Evolutionary conservation across 2,113 vertebrate genomes (phyloP).

Genomic region (Macquaria ambigua): DNA sequence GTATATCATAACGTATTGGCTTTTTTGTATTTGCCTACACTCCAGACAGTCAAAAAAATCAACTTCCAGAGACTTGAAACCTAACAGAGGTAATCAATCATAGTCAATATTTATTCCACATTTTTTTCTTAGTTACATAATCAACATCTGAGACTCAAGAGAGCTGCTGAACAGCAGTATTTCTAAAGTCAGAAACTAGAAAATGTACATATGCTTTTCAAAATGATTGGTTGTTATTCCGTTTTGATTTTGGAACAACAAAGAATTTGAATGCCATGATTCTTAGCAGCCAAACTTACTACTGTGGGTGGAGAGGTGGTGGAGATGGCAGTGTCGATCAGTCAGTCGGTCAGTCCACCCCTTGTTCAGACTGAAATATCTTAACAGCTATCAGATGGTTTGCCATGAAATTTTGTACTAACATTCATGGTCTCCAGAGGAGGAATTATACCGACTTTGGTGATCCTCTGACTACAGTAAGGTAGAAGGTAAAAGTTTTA

Average conservation of each 20-base stretch:
- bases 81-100: conserved; percentile 53
- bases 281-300: neutral
- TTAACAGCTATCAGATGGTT: neutral
- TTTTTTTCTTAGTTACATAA: conserved; percentile 30
- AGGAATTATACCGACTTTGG: neutral
- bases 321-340: neutral
- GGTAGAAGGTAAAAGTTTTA: no score
- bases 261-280: neutral
- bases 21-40: conserved; percentile 22
- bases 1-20: conserved; percentile 17
- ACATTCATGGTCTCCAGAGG: neutral
- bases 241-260: conserved; percentile 13
- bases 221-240: conserved; percentile 6
- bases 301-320: neutral
- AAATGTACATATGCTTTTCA: conserved; percentile 26
- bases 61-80: conserved; percentile 23
- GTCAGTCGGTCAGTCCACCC: neutral
- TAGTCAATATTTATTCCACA: conserved; percentile 2
- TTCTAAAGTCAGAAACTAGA: neutral
- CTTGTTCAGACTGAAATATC: neutral
- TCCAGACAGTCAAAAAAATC: conserved; percentile 34
- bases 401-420: neutral
- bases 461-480: neutral
- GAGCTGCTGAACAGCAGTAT: conserved; percentile 22
- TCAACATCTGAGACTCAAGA: neutral